These are phyloP conservation scores for Neosalanx taihuensis DNA, from an alignment of 2,797 vertebrate species.

Conservation along the genomic window DNA sequence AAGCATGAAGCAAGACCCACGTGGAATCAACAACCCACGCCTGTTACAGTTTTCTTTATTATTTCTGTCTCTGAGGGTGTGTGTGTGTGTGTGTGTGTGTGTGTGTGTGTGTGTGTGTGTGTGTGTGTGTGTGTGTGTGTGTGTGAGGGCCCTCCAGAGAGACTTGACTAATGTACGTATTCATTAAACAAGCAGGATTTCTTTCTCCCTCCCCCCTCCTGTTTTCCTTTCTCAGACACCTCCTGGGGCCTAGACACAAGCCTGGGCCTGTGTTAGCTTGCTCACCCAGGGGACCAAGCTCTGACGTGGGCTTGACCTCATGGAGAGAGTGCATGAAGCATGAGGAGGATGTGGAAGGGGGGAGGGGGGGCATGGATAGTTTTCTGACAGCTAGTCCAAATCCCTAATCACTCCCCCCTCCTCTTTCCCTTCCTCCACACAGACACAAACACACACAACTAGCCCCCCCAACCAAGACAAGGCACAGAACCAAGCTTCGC, in stretches of 20 bases:
- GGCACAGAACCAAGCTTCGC: conserved; percentile 28
- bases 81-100: neutral
- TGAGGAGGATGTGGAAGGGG: conserved; percentile 38
- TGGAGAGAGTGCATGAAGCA: conserved; percentile 53
- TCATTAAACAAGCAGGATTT: conserved; percentile 57
- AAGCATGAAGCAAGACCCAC: conserved; percentile 17
- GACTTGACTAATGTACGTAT: conserved; percentile 46
- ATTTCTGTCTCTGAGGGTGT: conserved; percentile 8
- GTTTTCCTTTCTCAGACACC: conserved; percentile 66
- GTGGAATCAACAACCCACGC: neutral
- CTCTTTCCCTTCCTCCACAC: conserved; percentile 24
- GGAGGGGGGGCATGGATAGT: conserved; percentile 16
- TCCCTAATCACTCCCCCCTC: conserved; percentile 50
- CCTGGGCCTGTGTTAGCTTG: conserved; percentile 63
- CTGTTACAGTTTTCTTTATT: conserved; percentile 3
- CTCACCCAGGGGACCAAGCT: conserved; percentile 58
- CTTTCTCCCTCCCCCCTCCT: conserved; percentile 9
- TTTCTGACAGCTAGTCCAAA: conserved; percentile 59
- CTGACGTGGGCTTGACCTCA: conserved; percentile 69
- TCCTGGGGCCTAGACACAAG: conserved; percentile 64
- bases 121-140: neutral
- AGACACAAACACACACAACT: conserved; percentile 9
- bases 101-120: conserved; percentile 18
- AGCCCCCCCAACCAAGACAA: conserved; percentile 48
- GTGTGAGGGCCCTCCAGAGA: conserved; percentile 19